phyloP scores from a whole-genome alignment of 2,797 vertebrate species.

The Phalanger gymnotis region DNA sequence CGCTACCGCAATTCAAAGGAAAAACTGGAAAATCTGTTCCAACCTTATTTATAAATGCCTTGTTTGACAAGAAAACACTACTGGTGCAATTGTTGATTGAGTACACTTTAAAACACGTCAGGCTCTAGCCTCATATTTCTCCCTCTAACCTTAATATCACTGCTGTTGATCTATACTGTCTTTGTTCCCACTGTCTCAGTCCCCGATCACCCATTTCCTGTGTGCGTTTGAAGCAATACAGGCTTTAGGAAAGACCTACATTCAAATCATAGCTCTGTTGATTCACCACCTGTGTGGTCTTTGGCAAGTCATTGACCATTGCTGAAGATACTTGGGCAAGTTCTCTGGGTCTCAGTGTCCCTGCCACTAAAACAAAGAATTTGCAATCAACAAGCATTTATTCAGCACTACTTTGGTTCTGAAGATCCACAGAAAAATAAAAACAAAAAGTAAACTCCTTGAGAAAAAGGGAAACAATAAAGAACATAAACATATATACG shows the following conservation, averaged over 20 bases:
- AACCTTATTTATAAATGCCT: not conserved
- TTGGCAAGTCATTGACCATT: not conserved
- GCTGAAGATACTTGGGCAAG: not conserved
- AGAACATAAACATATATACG: not conserved
- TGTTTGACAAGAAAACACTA: not conserved
- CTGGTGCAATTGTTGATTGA: not conserved
- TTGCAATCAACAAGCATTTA: not conserved
- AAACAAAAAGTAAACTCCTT: not conserved
- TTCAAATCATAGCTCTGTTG: not conserved
- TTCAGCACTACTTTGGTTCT: not conserved
- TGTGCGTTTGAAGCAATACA: not conserved
- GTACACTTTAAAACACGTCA: not conserved
- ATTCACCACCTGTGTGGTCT: not conserved
- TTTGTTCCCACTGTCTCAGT: not conserved
- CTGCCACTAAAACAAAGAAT: not conserved
- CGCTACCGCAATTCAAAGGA: not conserved
- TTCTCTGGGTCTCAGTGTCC: not conserved
- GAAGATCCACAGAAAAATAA: not conserved
- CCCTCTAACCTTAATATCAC: not conserved
- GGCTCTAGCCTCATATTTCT: no score
- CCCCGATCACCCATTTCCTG: not conserved
- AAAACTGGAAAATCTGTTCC: not conserved
- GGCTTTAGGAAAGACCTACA: not conserved
- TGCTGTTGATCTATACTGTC: not conserved
- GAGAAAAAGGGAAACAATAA: not conserved